A percentile compares a stretch with the other conserved stretches of the same genome.
Conservation (phyloP, 2,113 vertebrate species). For the Ictalurus furcatus region DNA sequence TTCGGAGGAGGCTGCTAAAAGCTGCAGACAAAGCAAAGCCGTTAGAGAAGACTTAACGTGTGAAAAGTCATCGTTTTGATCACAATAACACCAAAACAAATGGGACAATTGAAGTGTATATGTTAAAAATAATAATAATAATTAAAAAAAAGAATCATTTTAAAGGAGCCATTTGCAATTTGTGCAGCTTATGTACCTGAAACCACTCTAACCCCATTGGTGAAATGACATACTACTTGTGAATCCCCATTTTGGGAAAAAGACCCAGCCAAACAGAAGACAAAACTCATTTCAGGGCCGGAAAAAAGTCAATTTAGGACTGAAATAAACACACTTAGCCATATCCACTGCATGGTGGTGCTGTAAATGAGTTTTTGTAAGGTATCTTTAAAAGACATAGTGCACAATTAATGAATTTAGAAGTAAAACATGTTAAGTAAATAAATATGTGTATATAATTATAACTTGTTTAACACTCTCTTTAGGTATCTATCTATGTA, state of each 20-base stretch:
- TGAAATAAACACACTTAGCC: no score
- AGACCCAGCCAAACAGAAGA: not conserved
- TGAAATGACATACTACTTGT: not conserved
- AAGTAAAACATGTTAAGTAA: not conserved
- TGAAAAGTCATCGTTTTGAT: not conserved
- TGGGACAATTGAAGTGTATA: not conserved
- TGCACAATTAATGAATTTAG: not conserved
- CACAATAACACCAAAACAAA: not conserved
- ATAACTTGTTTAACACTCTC: no score
- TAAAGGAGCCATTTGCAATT: not conserved
- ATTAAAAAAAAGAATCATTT: not conserved
- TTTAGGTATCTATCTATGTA: no score
- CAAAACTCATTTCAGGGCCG: not conserved
- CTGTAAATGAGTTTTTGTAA: no score
- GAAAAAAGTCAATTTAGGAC: not conserved
- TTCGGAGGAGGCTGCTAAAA: constrained; percentile 68
- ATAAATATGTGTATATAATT: not conserved
- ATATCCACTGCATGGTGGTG: not conserved
- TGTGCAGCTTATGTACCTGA: not conserved
- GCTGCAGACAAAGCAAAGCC: constrained; percentile 52
- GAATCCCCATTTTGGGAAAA: no score
- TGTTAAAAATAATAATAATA: not conserved
- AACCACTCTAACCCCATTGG: not conserved
- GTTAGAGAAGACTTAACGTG: not conserved
- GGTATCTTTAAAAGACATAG: not conserved